Evolutionary conservation across 2,888 invertebrate species (phyloP).

Genomic region (Orthosia gracilis): DNA sequence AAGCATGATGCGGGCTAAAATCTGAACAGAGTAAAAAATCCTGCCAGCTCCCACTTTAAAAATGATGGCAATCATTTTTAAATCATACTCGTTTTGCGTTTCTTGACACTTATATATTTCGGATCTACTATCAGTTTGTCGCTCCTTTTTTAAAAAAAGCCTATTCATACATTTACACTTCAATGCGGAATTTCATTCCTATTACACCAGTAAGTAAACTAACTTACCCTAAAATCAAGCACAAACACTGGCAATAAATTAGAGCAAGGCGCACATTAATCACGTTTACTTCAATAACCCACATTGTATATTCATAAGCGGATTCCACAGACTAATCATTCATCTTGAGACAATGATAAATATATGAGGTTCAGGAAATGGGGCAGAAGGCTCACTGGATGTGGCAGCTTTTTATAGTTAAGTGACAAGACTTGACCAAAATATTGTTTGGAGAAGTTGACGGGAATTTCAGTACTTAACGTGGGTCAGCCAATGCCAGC

Average conservation of each 20-base stretch:
- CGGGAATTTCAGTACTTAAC: too few species aligned
- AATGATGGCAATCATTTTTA: too few species aligned
- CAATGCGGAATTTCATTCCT: background rate
- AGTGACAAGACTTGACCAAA: background rate
- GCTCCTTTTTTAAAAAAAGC: background rate
- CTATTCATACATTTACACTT: background rate
- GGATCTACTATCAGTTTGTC: too few species aligned
- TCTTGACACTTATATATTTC: too few species aligned
- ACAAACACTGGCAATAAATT: constrained; percentile 54
- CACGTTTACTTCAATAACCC: constrained; percentile 70
- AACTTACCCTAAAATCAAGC: constrained; percentile 14
- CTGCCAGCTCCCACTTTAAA: too few species aligned
- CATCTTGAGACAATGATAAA: constrained; percentile 78
- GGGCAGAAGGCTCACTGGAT: constrained; percentile 43
- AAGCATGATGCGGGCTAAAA: too few species aligned
- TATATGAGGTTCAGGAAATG: constrained; percentile 32
- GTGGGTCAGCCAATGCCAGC: too few species aligned
- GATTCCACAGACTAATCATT: constrained; percentile 79
- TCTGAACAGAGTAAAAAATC: too few species aligned
- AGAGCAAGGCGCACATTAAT: constrained; percentile 66
- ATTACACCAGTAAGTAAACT: background rate
- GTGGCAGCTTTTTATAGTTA: background rate
- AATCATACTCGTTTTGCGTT: too few species aligned
- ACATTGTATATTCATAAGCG: constrained; percentile 72
- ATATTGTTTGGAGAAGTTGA: background rate